A percentile compares a stretch with the other conserved stretches of the same genome.
Conservation (phyloP, 2,888 invertebrate genomes). For the Anarsia innoxiella region DNA sequence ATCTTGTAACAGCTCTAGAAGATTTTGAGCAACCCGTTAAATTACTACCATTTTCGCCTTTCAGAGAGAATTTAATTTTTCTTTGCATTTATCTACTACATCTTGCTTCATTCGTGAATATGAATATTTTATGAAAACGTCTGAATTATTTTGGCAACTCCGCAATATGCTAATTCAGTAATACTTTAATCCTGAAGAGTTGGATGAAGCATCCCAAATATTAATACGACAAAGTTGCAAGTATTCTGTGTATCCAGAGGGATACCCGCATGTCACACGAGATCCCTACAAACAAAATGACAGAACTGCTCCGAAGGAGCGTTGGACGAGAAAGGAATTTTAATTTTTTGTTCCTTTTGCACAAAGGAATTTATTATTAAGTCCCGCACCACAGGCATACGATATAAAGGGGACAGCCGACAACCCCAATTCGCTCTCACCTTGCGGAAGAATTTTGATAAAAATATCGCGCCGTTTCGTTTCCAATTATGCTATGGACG, state of each 20-base stretch:
- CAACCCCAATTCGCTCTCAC: slow-evolving; percentile 43
- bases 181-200: slow-evolving; percentile 4
- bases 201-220: slow-evolving; percentile 6
- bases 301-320: slow-evolving; percentile 51
- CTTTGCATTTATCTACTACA: too few relatives aligned
- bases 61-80: too few relatives aligned
- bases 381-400: slow-evolving; percentile 51
- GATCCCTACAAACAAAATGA: slow-evolving; percentile 55
- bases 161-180: slow-evolving; percentile 3
- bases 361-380: slow-evolving; percentile 68
- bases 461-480: slow-evolving; percentile 35
- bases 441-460: slow-evolving; percentile 46
- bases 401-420: slow-evolving; percentile 48
- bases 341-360: slow-evolving; percentile 62
- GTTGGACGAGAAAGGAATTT: slow-evolving; percentile 57
- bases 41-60: too few relatives aligned
- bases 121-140: not conserved
- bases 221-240: slow-evolving; percentile 12
- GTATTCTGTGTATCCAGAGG: slow-evolving; percentile 22
- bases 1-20: too few relatives aligned
- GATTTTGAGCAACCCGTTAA: too few relatives aligned
- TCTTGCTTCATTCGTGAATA: too few relatives aligned
- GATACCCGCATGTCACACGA: slow-evolving; percentile 54
- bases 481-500: slow-evolving; percentile 38
- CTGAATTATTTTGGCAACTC: not conserved